Conservation (phyloP, 2,888 invertebrate genomes). For the Quadriops clusia region DNA sequence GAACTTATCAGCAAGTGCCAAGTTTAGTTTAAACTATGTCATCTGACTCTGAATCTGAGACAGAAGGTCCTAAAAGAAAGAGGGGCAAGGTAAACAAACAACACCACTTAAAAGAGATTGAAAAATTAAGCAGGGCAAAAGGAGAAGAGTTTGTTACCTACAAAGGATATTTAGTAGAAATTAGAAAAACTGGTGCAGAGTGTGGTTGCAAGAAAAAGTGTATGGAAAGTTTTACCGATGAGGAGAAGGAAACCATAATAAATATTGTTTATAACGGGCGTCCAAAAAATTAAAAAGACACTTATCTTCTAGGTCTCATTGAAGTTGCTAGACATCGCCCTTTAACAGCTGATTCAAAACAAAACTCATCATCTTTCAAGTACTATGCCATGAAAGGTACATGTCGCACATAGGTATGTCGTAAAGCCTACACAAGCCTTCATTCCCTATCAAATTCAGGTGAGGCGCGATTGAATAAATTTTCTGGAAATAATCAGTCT, state of each 20-base stretch:
- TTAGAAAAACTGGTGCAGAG: slow-evolving; percentile 3
- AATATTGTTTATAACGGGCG: too few species aligned
- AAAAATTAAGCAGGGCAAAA: slow-evolving; percentile 3
- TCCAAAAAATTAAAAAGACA: slow-evolving; percentile 3
- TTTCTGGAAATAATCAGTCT: slow-evolving; percentile 1
- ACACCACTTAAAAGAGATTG: slow-evolving; percentile 3
- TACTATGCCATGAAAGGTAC: slow-evolving; percentile 3
- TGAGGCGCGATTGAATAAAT: slow-evolving; percentile 3
- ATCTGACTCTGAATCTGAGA: too few species aligned
- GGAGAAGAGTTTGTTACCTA: slow-evolving; percentile 4
- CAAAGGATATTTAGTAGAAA: slow-evolving; percentile 4
- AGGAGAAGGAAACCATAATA: slow-evolving; percentile 1
- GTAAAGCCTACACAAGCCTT: slow-evolving; percentile 5
- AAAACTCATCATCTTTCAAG: slow-evolving; percentile 1
- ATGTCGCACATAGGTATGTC: too few species aligned
- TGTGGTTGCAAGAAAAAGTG: too few species aligned
- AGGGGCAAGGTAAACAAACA: slow-evolving; percentile 3
- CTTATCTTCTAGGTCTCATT: slow-evolving; percentile 4
- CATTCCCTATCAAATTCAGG: slow-evolving; percentile 4
- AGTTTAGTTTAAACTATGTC: slow-evolving; percentile 5
- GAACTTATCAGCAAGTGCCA: slow-evolving; percentile 4
- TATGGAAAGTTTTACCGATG: too few species aligned
- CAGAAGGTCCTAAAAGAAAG: slow-evolving; percentile 2
- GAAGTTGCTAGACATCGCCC: slow-evolving; percentile 3
- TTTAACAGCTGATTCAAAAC: slow-evolving; percentile 1